These are phyloP conservation scores for Alfaro cultratus DNA, from an alignment of 2,797 vertebrate species.

Conservation along the genomic window DNA sequence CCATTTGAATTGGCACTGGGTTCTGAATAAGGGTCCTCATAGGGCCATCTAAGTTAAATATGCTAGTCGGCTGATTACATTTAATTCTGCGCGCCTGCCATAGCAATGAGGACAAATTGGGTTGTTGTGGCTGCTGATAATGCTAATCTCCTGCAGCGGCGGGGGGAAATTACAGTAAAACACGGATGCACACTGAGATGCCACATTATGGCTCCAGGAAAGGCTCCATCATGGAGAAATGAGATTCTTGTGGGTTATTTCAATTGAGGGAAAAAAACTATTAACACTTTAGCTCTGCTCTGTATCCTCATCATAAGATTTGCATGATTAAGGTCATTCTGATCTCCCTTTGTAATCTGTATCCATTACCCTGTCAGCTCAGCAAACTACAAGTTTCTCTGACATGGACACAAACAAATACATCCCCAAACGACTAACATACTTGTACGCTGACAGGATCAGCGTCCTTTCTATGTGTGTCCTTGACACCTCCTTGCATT, in stretches of 20 bases:
- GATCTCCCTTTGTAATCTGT: constrained; percentile 70
- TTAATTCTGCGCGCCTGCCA: constrained; percentile 66
- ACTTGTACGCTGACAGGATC: constrained; percentile 38
- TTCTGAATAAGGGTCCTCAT: constrained; percentile 55
- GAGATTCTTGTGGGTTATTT: constrained; percentile 67
- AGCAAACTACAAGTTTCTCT: constrained; percentile 60
- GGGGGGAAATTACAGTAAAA: constrained; percentile 67
- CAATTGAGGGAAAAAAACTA: constrained; percentile 70
- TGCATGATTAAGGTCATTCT: constrained; percentile 80
- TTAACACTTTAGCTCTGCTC: constrained; percentile 59
- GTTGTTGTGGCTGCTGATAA: constrained; percentile 73
- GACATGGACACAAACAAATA: constrained; percentile 43
- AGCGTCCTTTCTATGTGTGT: constrained; percentile 26
- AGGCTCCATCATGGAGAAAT: constrained; percentile 67
- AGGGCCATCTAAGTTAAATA: constrained; percentile 72
- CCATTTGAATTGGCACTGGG: constrained; percentile 46
- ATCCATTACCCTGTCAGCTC: constrained; percentile 65
- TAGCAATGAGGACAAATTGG: constrained; percentile 74
- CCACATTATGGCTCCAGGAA: constrained; percentile 61
- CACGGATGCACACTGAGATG: constrained; percentile 57
- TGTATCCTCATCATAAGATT: constrained; percentile 50
- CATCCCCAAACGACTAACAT: constrained; percentile 44
- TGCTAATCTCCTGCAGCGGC: constrained; percentile 64
- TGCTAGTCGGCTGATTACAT: constrained; percentile 71
- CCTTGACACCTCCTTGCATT: constrained; percentile 60